A percentile compares a stretch with the other conserved stretches of the same genome.
Evolutionary conservation across 2,113 vertebrate species (phyloP).

Genomic region (Lathamus discolor): DNA sequence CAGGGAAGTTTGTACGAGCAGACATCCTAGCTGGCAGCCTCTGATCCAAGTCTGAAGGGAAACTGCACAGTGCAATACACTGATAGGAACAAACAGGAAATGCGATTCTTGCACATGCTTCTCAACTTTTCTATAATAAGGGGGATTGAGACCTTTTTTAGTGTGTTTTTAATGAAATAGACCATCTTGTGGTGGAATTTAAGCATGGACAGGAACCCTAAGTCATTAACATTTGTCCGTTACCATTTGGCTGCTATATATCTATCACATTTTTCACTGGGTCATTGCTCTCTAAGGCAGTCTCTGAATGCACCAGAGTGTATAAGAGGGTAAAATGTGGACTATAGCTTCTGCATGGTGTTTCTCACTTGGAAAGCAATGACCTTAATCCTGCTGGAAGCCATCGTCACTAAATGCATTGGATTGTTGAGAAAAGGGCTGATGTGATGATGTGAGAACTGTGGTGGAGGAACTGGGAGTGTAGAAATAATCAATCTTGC

Average conservation of each 20-base stretch:
- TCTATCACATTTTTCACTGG: background rate
- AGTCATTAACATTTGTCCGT: background rate
- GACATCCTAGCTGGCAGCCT: background rate
- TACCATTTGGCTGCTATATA: background rate
- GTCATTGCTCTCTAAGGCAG: slow-evolving; percentile 13
- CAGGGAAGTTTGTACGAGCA: background rate
- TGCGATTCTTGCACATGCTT: background rate
- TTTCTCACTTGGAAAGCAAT: background rate
- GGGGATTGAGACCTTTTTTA: background rate
- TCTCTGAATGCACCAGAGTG: background rate
- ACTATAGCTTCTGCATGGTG: background rate
- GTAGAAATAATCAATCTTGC: fast-evolving
- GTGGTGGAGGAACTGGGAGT: background rate
- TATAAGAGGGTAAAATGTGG: background rate
- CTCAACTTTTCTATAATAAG: background rate
- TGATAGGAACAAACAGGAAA: slow-evolving; percentile 19
- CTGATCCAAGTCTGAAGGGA: background rate
- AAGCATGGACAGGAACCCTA: background rate
- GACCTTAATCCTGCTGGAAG: background rate
- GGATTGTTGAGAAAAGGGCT: background rate
- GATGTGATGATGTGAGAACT: background rate
- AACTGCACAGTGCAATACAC: background rate
- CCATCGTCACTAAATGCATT: fast-evolving
- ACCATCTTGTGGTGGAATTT: background rate
- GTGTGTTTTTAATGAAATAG: background rate